Conservation (phyloP, 1,140 invertebrate genomes). For the Bombus ignitus region DNA sequence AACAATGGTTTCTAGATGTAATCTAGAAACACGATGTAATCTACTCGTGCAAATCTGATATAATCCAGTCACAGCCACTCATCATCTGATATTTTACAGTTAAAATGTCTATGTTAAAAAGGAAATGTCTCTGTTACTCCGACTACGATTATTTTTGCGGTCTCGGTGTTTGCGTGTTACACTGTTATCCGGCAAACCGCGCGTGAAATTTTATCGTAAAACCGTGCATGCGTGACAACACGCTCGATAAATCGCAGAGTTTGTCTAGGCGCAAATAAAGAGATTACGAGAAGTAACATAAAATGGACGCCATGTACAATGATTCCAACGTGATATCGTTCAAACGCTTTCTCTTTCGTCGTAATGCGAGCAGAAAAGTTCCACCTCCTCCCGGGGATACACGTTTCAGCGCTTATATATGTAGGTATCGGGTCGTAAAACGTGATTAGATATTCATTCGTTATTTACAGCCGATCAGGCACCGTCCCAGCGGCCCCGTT, state of each 20-base stretch:
- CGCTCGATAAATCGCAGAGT: slow-evolving; percentile 7
- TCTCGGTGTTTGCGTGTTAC: neutral
- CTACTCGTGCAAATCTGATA: too few species aligned
- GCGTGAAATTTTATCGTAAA: slow-evolving; percentile 10
- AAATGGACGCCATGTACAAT: neutral
- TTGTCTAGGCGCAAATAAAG: neutral
- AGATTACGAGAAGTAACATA: neutral
- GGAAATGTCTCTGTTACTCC: neutral
- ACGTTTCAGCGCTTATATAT: too few species aligned
- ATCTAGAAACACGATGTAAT: too few species aligned
- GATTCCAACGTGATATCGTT: neutral
- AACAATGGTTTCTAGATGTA: too few species aligned
- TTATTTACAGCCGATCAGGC: slow-evolving; percentile 75
- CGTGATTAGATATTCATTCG: slow-evolving; percentile 78
- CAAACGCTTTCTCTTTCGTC: neutral
- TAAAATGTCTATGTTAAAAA: neutral
- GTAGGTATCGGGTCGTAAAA: slow-evolving; percentile 74
- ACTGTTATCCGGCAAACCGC: neutral
- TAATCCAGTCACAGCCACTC: too few species aligned
- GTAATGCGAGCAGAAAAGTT: neutral
- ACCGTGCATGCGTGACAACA: neutral
- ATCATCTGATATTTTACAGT: too few species aligned
- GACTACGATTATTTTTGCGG: neutral
- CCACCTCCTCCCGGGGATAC: neutral
- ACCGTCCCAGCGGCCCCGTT: slow-evolving; percentile 59